Evolutionary conservation across 1,140 invertebrate genomes (phyloP).

Genomic region (Platyura marginata): DNA sequence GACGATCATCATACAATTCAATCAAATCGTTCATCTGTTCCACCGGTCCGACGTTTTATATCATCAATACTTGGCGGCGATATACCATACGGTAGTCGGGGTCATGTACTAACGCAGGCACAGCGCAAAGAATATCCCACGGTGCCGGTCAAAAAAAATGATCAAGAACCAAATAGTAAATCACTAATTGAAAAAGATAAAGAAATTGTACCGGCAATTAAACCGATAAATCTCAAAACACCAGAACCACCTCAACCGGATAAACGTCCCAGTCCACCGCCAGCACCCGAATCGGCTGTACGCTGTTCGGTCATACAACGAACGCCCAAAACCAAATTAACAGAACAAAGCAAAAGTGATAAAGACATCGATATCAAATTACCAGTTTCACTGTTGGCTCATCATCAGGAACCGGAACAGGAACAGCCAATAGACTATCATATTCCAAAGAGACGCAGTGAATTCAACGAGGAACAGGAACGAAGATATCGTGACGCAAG

Average conservation of each 20-base stretch:
- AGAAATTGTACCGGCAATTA: constrained; percentile 24
- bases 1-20: background rate
- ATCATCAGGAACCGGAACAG: constrained; percentile 36
- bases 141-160: background rate
- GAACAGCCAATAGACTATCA: constrained; percentile 78
- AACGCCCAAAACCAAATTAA: constrained; percentile 30
- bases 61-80: constrained; percentile 59
- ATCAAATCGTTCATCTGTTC: too few species aligned
- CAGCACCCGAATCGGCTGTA: constrained; percentile 26
- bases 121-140: constrained; percentile 62
- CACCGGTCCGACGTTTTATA: constrained; percentile 43
- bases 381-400: constrained; percentile 25
- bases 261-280: constrained; percentile 25
- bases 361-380: constrained; percentile 29
- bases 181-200: background rate
- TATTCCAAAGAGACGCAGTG: constrained; percentile 50
- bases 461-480: constrained; percentile 10
- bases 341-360: constrained; percentile 25
- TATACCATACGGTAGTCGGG: constrained; percentile 50
- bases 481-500: constrained; percentile 16
- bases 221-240: constrained; percentile 17
- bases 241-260: constrained; percentile 27
- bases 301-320: constrained; percentile 64
- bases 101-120: constrained; percentile 52
- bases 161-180: constrained; percentile 8